Percentiles rank a stretch among this genome's conserved stretches.
Conservation (phyloP, 2,797 vertebrate genomes). For the Falco berigora region DNA sequence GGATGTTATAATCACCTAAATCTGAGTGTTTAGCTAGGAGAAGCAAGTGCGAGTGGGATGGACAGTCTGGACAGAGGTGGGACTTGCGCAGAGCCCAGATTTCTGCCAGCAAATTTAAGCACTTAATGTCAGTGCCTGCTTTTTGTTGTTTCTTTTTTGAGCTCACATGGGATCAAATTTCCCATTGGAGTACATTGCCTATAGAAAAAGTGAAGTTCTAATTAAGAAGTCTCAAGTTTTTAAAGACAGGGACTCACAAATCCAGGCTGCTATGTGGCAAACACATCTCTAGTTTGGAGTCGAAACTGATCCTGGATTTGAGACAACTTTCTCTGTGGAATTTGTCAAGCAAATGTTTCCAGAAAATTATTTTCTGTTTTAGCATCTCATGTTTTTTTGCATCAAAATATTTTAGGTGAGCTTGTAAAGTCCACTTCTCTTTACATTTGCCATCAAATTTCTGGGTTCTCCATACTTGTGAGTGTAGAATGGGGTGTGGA, state of each 20-base stretch:
- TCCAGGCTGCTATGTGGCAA: not conserved
- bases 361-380: not conserved
- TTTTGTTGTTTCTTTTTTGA: not conserved
- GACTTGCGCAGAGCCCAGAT: not conserved
- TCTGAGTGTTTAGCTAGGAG: not conserved
- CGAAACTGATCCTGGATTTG: not conserved
- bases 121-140: not conserved
- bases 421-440: not conserved
- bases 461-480: fast-evolving
- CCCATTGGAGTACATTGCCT: not conserved
- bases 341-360: not conserved
- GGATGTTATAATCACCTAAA: not conserved
- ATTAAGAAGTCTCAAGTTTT: not conserved
- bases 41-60: not conserved
- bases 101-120: not conserved
- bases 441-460: not conserved
- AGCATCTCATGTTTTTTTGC: fast-evolving
- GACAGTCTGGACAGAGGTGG: not conserved
- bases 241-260: not conserved
- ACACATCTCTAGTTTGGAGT: not conserved
- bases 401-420: not conserved
- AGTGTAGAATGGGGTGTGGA: not conserved
- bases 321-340: not conserved
- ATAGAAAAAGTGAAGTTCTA: not conserved
- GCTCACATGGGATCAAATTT: not conserved